Base-by-base conservation (phyloP, 2,888 invertebrate genomes). In the Steinernema scapterisci region DNA sequence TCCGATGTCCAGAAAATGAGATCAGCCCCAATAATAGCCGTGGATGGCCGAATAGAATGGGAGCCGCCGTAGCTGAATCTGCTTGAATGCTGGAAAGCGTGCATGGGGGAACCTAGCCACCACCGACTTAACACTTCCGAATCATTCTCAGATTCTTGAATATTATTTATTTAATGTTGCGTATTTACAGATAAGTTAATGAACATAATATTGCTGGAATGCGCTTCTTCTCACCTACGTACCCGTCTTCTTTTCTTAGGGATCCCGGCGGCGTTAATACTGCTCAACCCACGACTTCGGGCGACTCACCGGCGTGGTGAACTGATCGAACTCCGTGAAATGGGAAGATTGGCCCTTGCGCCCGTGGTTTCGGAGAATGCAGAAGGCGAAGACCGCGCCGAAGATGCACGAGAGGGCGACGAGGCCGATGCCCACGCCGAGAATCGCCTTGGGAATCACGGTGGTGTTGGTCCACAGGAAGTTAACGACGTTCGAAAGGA, bases 241-340 rank as follows among this genome's bases (percentile, higher is more conserved):
- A 48, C 48, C 48, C 48, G 48, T 48, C 48, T n/a, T 16, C 16
- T 5, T 48, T 48, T 48, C 38, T 16, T 48, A 48, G 16, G 16
- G 48, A 5, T 48, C 13, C 13, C 13, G 3, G 5, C 48, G 48
- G 6, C 48, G 38, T 38, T 38, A 38, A 38, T 38, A 48, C 13
- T 48, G 63, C 16, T 63, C 63, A 31, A 19, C 31, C 63, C 63
- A 63, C 31, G 63, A 11, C 38, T 63, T 38, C 2, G 63, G 63
- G 16, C 27, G 63, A 25, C 63, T 63, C 11, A 63, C 63, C 3
- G 63, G 63, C 16, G 23, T 63, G 27, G 63, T 25, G 38, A 63
- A 63, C 6, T 23, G 21, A 21, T 63, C 63, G 63, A 63, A 63
- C n/a, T 63, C 54, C 5, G 54, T 54, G 54, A 54, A 54, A 16